Conservation (phyloP, 2,888 invertebrate species). For the Glyphotaelius pellucidus region DNA sequence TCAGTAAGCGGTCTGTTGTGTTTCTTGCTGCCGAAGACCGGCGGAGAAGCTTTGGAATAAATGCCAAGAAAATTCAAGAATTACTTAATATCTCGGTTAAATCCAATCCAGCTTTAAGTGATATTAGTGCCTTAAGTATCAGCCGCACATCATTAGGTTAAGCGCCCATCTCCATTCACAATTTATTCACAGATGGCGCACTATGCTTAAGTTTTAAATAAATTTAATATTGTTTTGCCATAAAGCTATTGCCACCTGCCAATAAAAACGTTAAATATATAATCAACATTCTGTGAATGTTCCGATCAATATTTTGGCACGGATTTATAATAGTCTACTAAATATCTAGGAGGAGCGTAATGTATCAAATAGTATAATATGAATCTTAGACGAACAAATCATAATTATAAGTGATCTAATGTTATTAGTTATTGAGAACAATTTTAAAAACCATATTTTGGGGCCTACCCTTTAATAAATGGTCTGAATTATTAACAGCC, state of each 20-base stretch:
- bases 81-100: not conserved
- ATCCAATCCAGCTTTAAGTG: not conserved
- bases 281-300: slow-evolving; percentile 2
- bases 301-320: not conserved
- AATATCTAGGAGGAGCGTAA: not conserved
- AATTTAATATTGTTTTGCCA: not conserved
- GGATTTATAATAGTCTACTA: not conserved
- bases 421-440: not conserved
- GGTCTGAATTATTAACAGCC: not conserved
- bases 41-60: slow-evolving; percentile 68
- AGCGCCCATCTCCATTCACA: not conserved
- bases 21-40: slow-evolving; percentile 86
- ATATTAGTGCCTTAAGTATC: not conserved
- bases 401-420: not conserved
- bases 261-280: not conserved
- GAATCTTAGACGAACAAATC: not conserved
- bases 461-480: not conserved
- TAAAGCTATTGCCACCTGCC: not conserved
- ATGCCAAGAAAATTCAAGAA: not conserved
- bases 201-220: not conserved
- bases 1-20: slow-evolving; percentile 85
- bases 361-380: not conserved
- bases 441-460: not conserved
- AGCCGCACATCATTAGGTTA: not conserved
- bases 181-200: not conserved